Percentiles rank a stretch among this genome's conserved stretches.
phyloP scores from a whole-genome alignment of 2,113 vertebrate genomes.

The Tychaedon coryphoeus region DNA sequence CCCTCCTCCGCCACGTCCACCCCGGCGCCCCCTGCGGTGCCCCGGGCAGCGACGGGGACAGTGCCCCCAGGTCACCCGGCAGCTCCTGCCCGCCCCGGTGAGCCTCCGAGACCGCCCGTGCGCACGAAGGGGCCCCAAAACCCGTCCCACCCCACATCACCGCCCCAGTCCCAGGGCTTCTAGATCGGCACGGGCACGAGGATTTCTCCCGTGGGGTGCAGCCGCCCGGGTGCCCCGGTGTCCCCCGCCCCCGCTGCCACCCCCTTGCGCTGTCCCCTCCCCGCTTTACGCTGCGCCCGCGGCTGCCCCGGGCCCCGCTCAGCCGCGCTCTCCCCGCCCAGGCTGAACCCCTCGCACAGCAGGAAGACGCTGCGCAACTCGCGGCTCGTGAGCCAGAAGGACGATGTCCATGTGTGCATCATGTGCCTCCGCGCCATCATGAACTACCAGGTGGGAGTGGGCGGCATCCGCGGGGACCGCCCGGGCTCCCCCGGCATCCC shows the following conservation, averaged over 20 bases:
- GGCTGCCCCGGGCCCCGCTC: neutral
- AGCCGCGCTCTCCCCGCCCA: constrained; percentile 33
- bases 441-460: constrained; percentile 91
- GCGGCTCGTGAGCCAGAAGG: constrained; percentile 83
- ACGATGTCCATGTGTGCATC: constrained; percentile 93
- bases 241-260: neutral
- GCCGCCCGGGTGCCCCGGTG: neutral
- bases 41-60: constrained; percentile 57
- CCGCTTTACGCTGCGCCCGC: neutral
- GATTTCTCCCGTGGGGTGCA: neutral
- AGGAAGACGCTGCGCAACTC: constrained; percentile 83
- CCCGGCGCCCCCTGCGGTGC: constrained; percentile 50
- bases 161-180: neutral
- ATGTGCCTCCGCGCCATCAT: constrained; percentile 98
- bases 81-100: constrained; percentile 64
- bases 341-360: constrained; percentile 77
- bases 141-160: neutral
- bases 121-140: neutral
- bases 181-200: neutral
- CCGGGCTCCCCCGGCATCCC: neutral
- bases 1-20: constrained; percentile 63
- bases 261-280: neutral
- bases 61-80: constrained; percentile 49
- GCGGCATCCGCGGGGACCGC: neutral
- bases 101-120: constrained; percentile 30